Percentiles rank a stretch among this genome's conserved stretches.
phyloP scores from a whole-genome alignment of 2,888 invertebrate genomes.

The Agrotis clavis region DNA sequence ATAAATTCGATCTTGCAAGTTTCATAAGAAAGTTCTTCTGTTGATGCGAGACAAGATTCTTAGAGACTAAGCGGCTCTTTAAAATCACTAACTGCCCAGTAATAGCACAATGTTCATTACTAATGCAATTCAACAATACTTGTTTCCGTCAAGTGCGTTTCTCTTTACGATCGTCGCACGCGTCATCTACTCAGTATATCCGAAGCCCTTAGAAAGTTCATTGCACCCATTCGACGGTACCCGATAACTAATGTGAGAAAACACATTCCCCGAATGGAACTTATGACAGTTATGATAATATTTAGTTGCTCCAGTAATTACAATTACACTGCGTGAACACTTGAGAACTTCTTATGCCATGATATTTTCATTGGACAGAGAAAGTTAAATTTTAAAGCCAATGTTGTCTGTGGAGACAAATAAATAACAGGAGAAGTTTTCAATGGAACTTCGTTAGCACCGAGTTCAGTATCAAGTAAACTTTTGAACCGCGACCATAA shows the following conservation, averaged over 20 bases:
- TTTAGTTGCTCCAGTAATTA: conserved; percentile 71
- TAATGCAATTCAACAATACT: conserved; percentile 47
- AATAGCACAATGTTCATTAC: conserved; percentile 38
- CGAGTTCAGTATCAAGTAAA: conserved; percentile 47
- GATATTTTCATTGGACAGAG: conserved; percentile 48
- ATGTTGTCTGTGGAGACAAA: conserved; percentile 36
- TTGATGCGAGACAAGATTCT: conserved; percentile 7
- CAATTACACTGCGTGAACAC: conserved; percentile 46
- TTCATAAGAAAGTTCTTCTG: conserved; percentile 29
- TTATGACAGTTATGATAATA: conserved; percentile 78
- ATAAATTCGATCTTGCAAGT: conserved; percentile 1
- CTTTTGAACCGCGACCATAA: conserved; percentile 49
- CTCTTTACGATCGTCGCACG: conserved; percentile 68
- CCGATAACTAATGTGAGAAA: conserved; percentile 82
- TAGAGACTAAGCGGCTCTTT: conserved; percentile 28
- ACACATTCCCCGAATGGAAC: conserved; percentile 73
- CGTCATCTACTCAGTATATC: conserved; percentile 70
- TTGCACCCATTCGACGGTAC: conserved; percentile 71
- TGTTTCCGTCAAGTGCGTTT: conserved; percentile 57
- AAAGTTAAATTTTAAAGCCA: conserved; percentile 41
- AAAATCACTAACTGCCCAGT: conserved; percentile 15
- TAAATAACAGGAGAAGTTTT: conserved; percentile 46
- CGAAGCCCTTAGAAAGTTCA: conserved; percentile 76
- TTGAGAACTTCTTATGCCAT: conserved; percentile 42
- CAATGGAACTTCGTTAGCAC: conserved; percentile 55